Evolutionary conservation across 2,888 invertebrate genomes (phyloP).

Genomic region (Heliconius ethilla): DNA sequence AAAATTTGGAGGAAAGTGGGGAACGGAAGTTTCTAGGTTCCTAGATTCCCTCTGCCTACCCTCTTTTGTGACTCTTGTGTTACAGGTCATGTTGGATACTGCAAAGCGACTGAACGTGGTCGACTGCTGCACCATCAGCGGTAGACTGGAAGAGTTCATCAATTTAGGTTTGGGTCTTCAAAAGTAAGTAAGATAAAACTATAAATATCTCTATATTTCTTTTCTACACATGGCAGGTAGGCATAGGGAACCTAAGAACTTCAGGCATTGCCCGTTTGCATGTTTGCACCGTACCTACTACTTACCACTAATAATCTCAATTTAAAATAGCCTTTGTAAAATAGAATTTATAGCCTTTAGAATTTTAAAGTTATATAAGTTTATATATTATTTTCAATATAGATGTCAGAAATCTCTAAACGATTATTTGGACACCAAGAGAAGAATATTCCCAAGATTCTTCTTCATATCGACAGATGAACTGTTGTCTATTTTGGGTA

Average conservation of each 20-base stretch:
- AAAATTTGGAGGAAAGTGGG: too few relatives aligned
- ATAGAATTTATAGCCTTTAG: neutral
- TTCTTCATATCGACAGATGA: constrained; percentile 98
- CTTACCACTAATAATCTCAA: too few relatives aligned
- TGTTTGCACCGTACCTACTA: too few relatives aligned
- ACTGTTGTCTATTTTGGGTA: constrained; percentile 92
- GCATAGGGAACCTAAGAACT: too few relatives aligned
- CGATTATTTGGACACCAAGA: constrained; percentile 93
- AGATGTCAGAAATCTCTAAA: constrained; percentile 94
- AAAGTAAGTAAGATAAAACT: constrained; percentile 71
- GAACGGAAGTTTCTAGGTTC: too few relatives aligned
- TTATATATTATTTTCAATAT: neutral
- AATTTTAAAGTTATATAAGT: too few relatives aligned
- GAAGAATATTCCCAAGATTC: constrained; percentile 94
- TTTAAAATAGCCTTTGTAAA: too few relatives aligned
- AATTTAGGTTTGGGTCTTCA: constrained; percentile 89
- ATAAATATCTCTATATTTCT: neutral
- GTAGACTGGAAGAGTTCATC: constrained; percentile 89
- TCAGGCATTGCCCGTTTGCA: too few relatives aligned
- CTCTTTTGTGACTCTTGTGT: constrained; percentile 25
- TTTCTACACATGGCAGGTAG: too few relatives aligned
- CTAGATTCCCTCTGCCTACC: too few relatives aligned
- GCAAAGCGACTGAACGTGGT: constrained; percentile 90
- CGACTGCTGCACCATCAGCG: constrained; percentile 88
- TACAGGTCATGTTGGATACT: constrained; percentile 91